Base-by-base conservation (phyloP, 2,113 vertebrate species). In the Epinephelus moara region DNA sequence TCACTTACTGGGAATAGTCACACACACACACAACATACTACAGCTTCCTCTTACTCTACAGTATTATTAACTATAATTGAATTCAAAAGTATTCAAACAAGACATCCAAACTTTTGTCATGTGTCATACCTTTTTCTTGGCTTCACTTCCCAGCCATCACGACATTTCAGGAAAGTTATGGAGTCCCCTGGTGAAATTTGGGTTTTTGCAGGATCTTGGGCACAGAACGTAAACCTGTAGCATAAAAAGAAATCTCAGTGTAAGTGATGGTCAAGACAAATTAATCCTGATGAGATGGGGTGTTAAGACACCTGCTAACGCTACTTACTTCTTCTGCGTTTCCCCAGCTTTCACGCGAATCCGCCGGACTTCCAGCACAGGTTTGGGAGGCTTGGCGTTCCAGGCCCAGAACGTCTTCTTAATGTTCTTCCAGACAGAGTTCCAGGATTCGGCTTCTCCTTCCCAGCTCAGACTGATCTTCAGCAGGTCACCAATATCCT, bases 281-380 rank as follows among this genome's bases (percentile, higher is more conserved):
- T 4, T 6, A 30, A 76, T 13, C 7, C 13, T 3, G 0, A 0
- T 6, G 2, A 57, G 2, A 2, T 18, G 9, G 8, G 8, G n/a
- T 1, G 0, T 21, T 2, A 1, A 23, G 1, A 5, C 17, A 27
- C 60, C 14, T 14, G 13, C n/a, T 13, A 0, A 6, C 3, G 3
- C 0, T 2, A 78, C 97, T 96, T 91, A 99, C 98, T 97, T 99
- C 73, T 91, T 95, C 23, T 99, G 98, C 0, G 97, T 98, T 71
- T 99, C 98, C 55, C 98, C 98, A 11, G 97, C 96, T 86, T 99
- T 99, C 72, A 99, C 95, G 0, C 98, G 96, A 81, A 99, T 97
- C 7, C 97, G 95, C 0, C 97, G 93, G 76, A 99, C 89, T 25
- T 95, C 92, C 50, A 99, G 91, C 2, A 97, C 94, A 6, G 93